phyloP scores from a whole-genome alignment of 2,113 vertebrate species.

The Nasalis larvatus region DNA sequence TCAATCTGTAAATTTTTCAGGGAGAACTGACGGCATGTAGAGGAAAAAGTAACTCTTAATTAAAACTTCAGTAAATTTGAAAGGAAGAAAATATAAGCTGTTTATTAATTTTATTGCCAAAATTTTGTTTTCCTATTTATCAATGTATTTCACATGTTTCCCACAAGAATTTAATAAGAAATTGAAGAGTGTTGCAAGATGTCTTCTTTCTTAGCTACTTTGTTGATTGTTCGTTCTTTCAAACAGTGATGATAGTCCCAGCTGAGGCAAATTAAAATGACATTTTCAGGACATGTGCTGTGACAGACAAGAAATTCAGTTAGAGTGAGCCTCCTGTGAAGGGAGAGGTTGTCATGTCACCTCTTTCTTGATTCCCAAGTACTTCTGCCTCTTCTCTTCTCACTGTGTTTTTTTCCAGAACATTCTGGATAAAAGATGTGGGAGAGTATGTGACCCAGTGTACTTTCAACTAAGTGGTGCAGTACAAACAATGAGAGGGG shows the following conservation, averaged over 20 bases:
- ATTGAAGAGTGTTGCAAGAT: neutral
- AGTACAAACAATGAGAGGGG: neutral
- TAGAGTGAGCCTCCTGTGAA: neutral
- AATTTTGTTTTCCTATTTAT: neutral
- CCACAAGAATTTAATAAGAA: neutral
- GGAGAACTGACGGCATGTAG: neutral
- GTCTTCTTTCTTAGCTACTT: neutral
- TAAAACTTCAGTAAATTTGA: neutral
- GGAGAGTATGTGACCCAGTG: neutral
- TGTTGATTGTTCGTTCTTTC: neutral
- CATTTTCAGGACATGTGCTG: neutral
- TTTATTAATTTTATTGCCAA: neutral
- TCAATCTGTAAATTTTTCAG: neutral
- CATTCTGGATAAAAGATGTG: neutral
- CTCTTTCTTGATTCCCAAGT: neutral
- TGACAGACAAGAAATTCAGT: neutral
- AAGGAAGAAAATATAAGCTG: neutral
- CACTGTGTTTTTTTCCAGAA: neutral
- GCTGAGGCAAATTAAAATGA: slow-evolving; percentile 41
- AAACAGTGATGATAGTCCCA: neutral
- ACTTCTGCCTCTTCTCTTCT: neutral
- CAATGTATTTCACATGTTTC: neutral
- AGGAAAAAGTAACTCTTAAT: neutral
- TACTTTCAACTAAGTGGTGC: neutral
- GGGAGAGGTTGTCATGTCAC: neutral